phyloP scores from a whole-genome alignment of 2,888 invertebrate genomes.

The Auanema sp. region DNA sequence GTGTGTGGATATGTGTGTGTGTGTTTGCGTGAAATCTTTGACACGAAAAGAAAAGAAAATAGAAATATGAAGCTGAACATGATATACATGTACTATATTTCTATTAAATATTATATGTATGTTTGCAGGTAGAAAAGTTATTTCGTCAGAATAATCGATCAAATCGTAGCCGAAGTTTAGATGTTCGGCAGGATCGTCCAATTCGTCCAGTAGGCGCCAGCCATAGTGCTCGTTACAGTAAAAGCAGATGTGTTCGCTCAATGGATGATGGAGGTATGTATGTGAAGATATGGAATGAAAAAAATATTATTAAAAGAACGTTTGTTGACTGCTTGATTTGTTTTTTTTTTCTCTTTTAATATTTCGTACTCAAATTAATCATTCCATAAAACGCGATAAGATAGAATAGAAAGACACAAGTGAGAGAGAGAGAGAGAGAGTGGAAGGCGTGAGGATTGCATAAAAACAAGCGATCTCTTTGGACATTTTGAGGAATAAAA shows the following conservation, averaged over 20 bases:
- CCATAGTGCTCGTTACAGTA: slow-evolving; percentile 39
- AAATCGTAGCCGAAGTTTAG: slow-evolving; percentile 44
- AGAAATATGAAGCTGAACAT: no score
- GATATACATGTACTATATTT: no score
- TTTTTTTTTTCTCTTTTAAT: neutral
- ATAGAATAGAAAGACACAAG: neutral
- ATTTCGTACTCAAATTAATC: slow-evolving; percentile 2
- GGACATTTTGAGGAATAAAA: no score
- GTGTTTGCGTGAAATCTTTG: no score
- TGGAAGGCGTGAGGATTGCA: no score
- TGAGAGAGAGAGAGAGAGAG: no score
- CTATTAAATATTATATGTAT: no score
- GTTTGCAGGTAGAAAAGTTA: slow-evolving; percentile 46
- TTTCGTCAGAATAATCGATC: slow-evolving; percentile 50
- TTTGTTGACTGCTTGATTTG: neutral
- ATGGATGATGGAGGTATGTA: slow-evolving; percentile 39
- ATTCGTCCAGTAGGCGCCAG: slow-evolving; percentile 35
- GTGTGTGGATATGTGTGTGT: no score
- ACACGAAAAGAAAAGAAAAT: neutral
- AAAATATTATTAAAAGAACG: neutral
- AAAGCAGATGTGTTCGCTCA: slow-evolving; percentile 23
- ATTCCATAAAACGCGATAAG: slow-evolving; percentile 4
- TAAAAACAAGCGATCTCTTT: no score
- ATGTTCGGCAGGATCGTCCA: slow-evolving; percentile 39
- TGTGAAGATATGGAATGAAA: slow-evolving; percentile 13